Evolutionary conservation across 1,140 invertebrate genomes (phyloP).

Genomic region (Hypsibius dujardini): DNA sequence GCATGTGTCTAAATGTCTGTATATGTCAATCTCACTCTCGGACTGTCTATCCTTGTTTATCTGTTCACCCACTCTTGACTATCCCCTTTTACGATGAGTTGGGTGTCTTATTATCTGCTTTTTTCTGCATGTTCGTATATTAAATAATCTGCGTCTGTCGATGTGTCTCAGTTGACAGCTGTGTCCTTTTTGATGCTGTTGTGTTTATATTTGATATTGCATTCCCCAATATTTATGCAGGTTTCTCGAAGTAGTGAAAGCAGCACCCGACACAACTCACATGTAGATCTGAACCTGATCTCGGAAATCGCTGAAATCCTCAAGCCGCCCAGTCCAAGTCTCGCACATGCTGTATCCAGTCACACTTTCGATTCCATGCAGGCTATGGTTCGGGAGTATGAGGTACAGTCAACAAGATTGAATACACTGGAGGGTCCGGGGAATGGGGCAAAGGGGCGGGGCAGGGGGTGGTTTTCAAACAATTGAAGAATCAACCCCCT

Average conservation of each 20-base stretch:
- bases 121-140: neutral
- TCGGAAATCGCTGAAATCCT: neutral
- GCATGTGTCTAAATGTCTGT: too few relatives aligned
- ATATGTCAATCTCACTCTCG: too few relatives aligned
- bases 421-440: too few relatives aligned
- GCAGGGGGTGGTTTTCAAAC: too few relatives aligned
- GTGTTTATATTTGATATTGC: neutral
- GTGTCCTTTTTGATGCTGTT: neutral
- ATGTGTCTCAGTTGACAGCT: neutral
- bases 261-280: neutral
- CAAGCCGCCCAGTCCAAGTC: constrained; percentile 8
- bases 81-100: too few relatives aligned
- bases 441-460: too few relatives aligned
- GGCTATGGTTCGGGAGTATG: neutral
- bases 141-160: too few relatives aligned
- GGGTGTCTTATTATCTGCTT: too few relatives aligned
- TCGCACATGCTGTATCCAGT: neutral
- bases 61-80: too few relatives aligned
- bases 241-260: neutral
- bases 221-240: neutral
- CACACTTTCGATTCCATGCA: neutral
- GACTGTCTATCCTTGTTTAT: too few relatives aligned
- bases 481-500: too few relatives aligned
- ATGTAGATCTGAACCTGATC: neutral
- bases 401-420: neutral